A percentile compares a stretch with the other conserved stretches of the same genome.
Conservation (phyloP, 1,140 invertebrate species). For the Bombus confusus region DNA sequence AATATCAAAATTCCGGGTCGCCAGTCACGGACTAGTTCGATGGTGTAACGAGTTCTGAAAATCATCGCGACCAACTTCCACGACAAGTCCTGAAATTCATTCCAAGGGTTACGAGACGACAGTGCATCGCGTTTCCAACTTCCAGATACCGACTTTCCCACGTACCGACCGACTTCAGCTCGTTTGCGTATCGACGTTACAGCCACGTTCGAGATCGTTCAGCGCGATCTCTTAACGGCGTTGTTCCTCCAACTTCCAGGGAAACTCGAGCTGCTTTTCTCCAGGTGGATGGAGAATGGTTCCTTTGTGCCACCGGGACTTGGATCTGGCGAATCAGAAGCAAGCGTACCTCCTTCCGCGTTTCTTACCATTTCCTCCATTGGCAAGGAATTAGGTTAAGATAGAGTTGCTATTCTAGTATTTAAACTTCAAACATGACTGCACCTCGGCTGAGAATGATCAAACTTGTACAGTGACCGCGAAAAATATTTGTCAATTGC, state of each 20-base stretch:
- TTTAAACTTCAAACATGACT: too few species aligned
- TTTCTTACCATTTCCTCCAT: too few species aligned
- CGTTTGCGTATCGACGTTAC: constrained; percentile 16
- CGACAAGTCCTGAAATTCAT: background rate
- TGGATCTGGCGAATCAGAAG: too few species aligned
- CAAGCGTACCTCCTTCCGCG: too few species aligned
- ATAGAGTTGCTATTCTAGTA: too few species aligned
- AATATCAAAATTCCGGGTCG: constrained; percentile 16
- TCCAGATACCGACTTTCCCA: background rate
- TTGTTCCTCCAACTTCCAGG: background rate
- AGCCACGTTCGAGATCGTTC: background rate
- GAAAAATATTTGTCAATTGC: too few species aligned
- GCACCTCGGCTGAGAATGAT: too few species aligned
- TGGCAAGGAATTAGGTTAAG: too few species aligned
- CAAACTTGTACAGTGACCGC: too few species aligned
- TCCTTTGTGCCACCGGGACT: too few species aligned
- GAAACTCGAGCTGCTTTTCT: background rate
- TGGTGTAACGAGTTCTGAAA: constrained; percentile 7
- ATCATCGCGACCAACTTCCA: background rate
- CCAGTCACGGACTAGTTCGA: background rate
- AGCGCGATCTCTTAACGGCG: background rate
- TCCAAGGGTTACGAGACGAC: background rate
- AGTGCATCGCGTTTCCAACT: background rate
- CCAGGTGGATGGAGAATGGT: too few species aligned
- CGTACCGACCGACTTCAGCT: background rate